phyloP scores from a whole-genome alignment of 1,140 invertebrate genomes.

The Trissolcus basalis region DNA sequence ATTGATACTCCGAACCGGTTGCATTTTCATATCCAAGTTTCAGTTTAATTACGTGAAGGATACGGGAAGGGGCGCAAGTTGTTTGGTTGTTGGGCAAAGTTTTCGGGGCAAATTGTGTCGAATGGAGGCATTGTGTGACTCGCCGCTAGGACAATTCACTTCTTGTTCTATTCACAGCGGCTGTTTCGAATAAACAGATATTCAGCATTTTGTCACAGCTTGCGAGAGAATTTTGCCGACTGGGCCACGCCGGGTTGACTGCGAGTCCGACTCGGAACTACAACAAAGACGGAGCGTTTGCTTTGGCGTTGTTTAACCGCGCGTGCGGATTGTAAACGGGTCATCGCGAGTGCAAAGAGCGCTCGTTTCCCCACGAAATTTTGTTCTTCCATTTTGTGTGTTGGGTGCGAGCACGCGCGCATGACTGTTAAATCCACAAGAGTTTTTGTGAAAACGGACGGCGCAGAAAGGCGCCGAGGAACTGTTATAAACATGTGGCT shows the following conservation, averaged over 20 bases:
- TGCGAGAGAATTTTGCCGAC: conserved; percentile 23
- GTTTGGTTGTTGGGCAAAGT: too few relatives aligned
- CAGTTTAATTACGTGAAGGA: too few relatives aligned
- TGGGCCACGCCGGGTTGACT: not conserved
- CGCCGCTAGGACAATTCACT: conserved; percentile 8
- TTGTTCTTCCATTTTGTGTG: too few relatives aligned
- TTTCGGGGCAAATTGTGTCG: too few relatives aligned
- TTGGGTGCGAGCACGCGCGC: too few relatives aligned
- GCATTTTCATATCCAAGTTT: too few relatives aligned
- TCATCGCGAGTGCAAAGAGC: conserved; percentile 29
- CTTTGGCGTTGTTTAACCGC: conserved; percentile 62
- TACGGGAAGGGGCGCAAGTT: too few relatives aligned
- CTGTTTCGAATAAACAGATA: conserved; percentile 29
- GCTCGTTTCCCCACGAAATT: conserved; percentile 4
- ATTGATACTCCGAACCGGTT: too few relatives aligned
- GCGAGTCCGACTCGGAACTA: too few relatives aligned
- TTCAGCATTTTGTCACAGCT: conserved; percentile 10
- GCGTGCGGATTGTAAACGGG: conserved; percentile 33
- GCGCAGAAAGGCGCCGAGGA: conserved; percentile 12
- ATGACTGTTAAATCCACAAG: too few relatives aligned
- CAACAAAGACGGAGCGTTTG: conserved; percentile 59
- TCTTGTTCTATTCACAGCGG: conserved; percentile 20
- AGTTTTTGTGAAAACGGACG: too few relatives aligned
- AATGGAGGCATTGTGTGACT: too few relatives aligned
- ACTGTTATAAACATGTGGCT: conserved; percentile 31